Evolutionary conservation across 2,797 vertebrate species (phyloP).

Genomic region (Smutsia gigantea): DNA sequence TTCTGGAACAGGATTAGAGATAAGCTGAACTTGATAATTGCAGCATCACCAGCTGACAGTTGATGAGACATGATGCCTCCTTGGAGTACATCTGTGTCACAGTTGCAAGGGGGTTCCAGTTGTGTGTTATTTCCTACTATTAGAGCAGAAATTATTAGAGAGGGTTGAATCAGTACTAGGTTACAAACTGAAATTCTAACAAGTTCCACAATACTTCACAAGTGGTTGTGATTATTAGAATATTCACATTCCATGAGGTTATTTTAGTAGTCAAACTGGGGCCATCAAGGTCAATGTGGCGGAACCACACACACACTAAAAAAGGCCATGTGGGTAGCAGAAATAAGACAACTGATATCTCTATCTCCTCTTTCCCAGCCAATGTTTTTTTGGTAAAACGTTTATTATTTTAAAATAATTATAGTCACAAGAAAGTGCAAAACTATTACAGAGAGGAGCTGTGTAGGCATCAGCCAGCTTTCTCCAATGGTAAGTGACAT

Average conservation of each 20-base stretch:
- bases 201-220: not conserved
- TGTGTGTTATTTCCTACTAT: not conserved
- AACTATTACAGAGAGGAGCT: not conserved
- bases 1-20: not conserved
- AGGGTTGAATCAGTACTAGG: not conserved
- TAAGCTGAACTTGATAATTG: not conserved
- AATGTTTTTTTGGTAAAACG: not conserved
- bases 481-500: not conserved
- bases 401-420: slow-evolving; percentile 28
- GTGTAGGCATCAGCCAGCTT: not conserved
- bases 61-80: not conserved
- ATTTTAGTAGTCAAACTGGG: slow-evolving; percentile 32
- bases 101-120: not conserved
- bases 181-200: slow-evolving; percentile 12
- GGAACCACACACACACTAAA: no score
- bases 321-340: not conserved
- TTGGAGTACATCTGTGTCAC: not conserved
- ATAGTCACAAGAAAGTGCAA: not conserved
- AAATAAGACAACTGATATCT: not conserved
- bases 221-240: not conserved
- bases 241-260: not conserved
- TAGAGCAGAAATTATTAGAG: slow-evolving; percentile 12
- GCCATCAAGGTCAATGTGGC: not conserved
- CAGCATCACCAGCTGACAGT: not conserved
- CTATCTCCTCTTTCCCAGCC: not conserved